Percentiles rank a stretch among this genome's conserved stretches.
Conservation (phyloP, 1,140 invertebrate genomes). For the Bombus impatiens region DNA sequence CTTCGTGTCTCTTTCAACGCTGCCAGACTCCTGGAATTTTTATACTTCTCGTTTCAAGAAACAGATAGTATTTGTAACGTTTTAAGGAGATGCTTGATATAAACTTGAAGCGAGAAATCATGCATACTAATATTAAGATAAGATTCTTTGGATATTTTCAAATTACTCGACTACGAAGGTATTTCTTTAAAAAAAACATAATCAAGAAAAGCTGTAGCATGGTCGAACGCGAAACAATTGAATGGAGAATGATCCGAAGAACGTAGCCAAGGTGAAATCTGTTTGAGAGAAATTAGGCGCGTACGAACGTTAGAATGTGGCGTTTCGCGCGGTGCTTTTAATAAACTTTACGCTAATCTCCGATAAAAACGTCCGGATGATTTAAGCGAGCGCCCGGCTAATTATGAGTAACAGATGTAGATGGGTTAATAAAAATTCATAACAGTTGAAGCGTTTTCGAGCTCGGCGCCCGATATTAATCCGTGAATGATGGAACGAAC, state of each 20-base stretch:
- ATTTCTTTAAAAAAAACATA: too few species aligned
- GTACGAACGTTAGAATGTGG: slow-evolving; percentile 6
- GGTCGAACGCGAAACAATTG: too few species aligned
- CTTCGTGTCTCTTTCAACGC: too few species aligned
- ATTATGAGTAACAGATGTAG: slow-evolving; percentile 56
- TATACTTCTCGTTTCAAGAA: too few species aligned
- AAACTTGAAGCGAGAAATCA: too few species aligned
- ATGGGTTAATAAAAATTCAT: slow-evolving; percentile 56
- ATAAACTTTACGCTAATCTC: slow-evolving; percentile 45
- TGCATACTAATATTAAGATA: too few species aligned
- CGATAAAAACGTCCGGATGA: slow-evolving; percentile 45
- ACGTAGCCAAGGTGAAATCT: background rate
- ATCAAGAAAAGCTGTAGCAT: too few species aligned
- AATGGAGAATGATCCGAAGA: background rate
- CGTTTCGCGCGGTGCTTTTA: slow-evolving; percentile 19
- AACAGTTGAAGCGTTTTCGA: slow-evolving; percentile 36
- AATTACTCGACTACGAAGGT: too few species aligned
- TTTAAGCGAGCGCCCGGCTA: slow-evolving; percentile 39
- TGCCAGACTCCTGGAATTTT: too few species aligned
- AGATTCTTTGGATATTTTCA: too few species aligned
- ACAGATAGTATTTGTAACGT: too few species aligned
- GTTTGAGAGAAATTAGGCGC: background rate
- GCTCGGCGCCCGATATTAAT: slow-evolving; percentile 43
- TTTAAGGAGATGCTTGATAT: too few species aligned
- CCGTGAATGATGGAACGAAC: slow-evolving; percentile 46